phyloP scores from a whole-genome alignment of 2,113 vertebrate genomes.

The Oophaga pumilio region DNA sequence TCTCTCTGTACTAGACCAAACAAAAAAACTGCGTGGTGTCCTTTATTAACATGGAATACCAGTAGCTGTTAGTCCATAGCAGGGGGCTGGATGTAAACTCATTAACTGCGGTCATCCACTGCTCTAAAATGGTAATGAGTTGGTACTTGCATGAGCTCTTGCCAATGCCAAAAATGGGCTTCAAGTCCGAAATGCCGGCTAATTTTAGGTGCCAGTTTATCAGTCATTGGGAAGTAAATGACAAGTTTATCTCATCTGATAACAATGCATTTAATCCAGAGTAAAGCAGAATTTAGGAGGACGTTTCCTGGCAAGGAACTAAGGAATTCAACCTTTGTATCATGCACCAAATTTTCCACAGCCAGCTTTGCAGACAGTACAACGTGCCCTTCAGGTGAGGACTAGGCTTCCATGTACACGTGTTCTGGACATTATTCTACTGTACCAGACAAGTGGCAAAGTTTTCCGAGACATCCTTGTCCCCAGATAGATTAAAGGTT shows the following conservation, averaged over 20 bases:
- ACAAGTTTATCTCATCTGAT: slow-evolving; percentile 41
- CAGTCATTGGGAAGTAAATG: neutral
- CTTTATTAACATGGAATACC: too few species aligned
- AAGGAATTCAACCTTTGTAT: slow-evolving; percentile 6
- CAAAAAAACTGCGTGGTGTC: too few species aligned
- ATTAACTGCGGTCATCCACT: neutral
- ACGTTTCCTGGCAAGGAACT: slow-evolving; percentile 15
- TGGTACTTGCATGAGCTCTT: neutral
- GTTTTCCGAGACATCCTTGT: neutral
- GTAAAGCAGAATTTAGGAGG: slow-evolving; percentile 32
- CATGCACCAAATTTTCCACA: neutral
- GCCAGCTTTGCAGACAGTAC: neutral
- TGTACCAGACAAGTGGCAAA: neutral
- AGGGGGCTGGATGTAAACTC: neutral
- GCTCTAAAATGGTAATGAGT: neutral
- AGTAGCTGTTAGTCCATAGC: too few species aligned
- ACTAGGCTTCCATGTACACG: neutral
- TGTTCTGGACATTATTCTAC: neutral
- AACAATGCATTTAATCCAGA: slow-evolving; percentile 22
- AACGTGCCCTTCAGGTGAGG: neutral
- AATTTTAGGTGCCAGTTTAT: slow-evolving; percentile 46
- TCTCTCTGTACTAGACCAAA: too few species aligned
- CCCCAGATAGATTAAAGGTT: neutral
- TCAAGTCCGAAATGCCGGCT: neutral
- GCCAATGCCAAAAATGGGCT: slow-evolving; percentile 17